Base-by-base conservation (phyloP, 2,113 vertebrate genomes). In the Willisornis vidua region DNA sequence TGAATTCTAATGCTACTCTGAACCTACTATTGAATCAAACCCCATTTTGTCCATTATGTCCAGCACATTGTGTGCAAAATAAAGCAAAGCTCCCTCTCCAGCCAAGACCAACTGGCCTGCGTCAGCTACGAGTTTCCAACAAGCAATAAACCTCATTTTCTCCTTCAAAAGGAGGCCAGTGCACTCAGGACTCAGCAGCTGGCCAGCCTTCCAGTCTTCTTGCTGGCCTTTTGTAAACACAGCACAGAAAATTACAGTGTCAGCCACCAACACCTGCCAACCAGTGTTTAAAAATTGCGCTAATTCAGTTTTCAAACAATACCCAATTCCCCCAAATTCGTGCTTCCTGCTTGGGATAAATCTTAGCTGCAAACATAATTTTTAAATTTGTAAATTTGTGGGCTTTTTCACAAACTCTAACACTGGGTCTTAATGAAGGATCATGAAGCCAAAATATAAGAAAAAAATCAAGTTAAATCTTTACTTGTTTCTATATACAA, bases 231-330 rank as follows among this genome's bases (percentile, higher is more conserved):
- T 65, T 85, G 49, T 45, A 74, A 80, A 85, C 5, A 26, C 81
- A 33, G 46, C 2, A 29, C n/a, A 85, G 75, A 52, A 72, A 93
- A 89, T 93, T 49, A 86, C 4, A 80, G 22, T 8, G 20, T 10
- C 74, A 66, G 68, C 76, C 78, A 77, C 49, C 72, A 88, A 35
- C 70, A 93, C 81, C 85, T 82, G 57, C 80, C 70, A 81, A 52
- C 3, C 86, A 72, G 57, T 7, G 33, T 10, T 90, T 51, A 63
- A 72, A 85, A 95, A 91, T 16, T n/a, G 67, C 57, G 81, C 43
- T 54, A 49, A 49, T 62, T 90, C 84, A 91, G 58, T 71, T 93
- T 88, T 81, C 92, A 92, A 68, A 89, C 75, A 87, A 39, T 46
- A 89, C 15, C 76, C 70, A 68, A 7, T 76, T 83, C 49, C 87